Evolutionary conservation across 2,888 invertebrate genomes (phyloP).

Genomic region (Empis stercorea): DNA sequence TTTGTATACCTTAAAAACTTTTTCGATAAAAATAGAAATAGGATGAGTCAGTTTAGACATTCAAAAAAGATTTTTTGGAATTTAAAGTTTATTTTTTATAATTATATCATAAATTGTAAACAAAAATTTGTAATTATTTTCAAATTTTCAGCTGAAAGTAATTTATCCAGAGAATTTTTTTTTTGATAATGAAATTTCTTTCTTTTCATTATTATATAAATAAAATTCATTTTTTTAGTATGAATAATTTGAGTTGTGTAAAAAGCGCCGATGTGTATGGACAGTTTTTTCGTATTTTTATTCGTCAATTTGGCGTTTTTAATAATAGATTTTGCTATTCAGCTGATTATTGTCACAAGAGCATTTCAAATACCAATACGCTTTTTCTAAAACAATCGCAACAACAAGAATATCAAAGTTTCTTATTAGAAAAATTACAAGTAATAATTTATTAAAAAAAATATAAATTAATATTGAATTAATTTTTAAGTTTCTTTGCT

Average conservation of each 20-base stretch:
- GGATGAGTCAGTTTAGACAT: too few relatives aligned
- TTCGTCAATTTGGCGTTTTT: conserved; percentile 13
- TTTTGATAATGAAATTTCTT: too few relatives aligned
- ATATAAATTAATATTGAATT: background rate
- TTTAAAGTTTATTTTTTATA: too few relatives aligned
- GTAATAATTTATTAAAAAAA: background rate
- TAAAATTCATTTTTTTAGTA: too few relatives aligned
- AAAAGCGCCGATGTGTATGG: conserved; percentile 7
- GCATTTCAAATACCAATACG: conserved; percentile 8
- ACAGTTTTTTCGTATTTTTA: conserved; percentile 11
- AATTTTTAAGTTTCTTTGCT: background rate
- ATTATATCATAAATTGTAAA: too few relatives aligned
- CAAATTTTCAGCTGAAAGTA: too few relatives aligned
- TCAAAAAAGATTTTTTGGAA: too few relatives aligned
- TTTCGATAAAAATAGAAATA: too few relatives aligned
- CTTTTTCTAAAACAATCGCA: background rate
- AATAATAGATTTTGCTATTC: conserved; percentile 11
- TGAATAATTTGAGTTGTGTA: background rate
- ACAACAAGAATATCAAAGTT: background rate
- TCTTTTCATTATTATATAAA: too few relatives aligned
- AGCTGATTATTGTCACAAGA: conserved; percentile 11
- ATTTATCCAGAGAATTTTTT: too few relatives aligned
- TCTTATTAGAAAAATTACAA: background rate
- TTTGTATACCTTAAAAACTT: too few relatives aligned
- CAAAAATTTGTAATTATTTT: too few relatives aligned